These are phyloP conservation scores for Otolemur garnettii DNA, from an alignment of 2,113 vertebrate species.

Conservation along the genomic window DNA sequence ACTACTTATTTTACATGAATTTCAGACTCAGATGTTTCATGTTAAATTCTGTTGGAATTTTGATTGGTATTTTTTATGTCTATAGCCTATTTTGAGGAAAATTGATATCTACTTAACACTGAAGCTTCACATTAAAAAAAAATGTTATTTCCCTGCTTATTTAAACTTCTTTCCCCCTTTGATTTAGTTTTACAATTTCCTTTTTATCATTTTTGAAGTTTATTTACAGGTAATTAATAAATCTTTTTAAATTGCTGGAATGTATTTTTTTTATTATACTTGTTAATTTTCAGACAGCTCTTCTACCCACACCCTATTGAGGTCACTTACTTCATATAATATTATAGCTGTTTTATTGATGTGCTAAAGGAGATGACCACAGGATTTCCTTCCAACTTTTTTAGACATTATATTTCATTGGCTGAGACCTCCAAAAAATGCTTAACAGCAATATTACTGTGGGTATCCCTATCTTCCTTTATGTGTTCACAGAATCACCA, in stretches of 20 bases:
- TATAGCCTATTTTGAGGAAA: constrained; percentile 39
- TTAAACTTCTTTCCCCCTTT: not conserved
- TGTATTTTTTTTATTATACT: not conserved
- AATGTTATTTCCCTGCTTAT: not conserved
- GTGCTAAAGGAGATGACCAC: not conserved
- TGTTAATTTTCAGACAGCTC: not conserved
- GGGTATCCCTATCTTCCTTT: not conserved
- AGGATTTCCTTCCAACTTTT: not conserved
- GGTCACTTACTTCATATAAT: not conserved
- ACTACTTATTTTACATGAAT: not conserved
- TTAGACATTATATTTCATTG: not conserved
- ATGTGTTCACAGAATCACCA: not conserved
- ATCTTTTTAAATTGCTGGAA: not conserved
- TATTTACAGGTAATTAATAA: constrained; percentile 1
- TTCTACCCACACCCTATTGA: not conserved
- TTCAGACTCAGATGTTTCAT: not conserved
- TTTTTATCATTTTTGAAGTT: not conserved
- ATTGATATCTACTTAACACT: not conserved
- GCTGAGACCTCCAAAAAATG: not conserved
- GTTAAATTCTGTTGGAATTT: not conserved
- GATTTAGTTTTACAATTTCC: not conserved
- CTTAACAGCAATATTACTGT: not conserved
- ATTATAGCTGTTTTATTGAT: not conserved
- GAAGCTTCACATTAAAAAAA: not conserved
- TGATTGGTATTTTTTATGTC: constrained; percentile 42